These are phyloP conservation scores for Limnephilus rhombicus DNA, from an alignment of 2,888 invertebrate genomes.

Conservation along the genomic window DNA sequence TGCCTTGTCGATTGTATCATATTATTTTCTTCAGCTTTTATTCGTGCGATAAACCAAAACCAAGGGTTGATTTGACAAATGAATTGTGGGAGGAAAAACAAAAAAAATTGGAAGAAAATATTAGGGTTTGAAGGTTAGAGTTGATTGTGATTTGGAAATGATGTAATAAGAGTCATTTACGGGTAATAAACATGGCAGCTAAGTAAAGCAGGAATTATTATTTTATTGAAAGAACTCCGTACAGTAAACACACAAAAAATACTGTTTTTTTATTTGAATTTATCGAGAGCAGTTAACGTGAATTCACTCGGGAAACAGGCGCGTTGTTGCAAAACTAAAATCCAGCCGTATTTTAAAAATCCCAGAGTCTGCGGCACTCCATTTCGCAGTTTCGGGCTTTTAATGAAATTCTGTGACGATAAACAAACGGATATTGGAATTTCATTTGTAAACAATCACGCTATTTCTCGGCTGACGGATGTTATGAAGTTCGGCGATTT, in stretches of 20 bases:
- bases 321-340: background rate
- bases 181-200: background rate
- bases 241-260: background rate
- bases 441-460: slow-evolving; percentile 24
- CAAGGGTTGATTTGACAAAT: background rate
- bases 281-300: background rate
- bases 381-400: background rate
- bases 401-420: background rate
- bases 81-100: background rate
- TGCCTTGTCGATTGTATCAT: background rate
- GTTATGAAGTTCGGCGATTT: background rate
- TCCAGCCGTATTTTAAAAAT: background rate
- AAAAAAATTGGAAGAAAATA: background rate
- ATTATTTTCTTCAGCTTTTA: background rate
- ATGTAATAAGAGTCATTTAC: background rate
- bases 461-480: background rate
- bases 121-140: background rate
- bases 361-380: background rate
- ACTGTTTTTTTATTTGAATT: background rate
- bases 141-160: background rate
- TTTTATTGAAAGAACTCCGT: background rate
- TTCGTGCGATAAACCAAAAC: background rate
- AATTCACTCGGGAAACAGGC: background rate
- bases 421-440: slow-evolving; percentile 25
- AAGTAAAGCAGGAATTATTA: background rate